phyloP scores from a whole-genome alignment of 2,888 invertebrate species.

The Mythimna lalbum region DNA sequence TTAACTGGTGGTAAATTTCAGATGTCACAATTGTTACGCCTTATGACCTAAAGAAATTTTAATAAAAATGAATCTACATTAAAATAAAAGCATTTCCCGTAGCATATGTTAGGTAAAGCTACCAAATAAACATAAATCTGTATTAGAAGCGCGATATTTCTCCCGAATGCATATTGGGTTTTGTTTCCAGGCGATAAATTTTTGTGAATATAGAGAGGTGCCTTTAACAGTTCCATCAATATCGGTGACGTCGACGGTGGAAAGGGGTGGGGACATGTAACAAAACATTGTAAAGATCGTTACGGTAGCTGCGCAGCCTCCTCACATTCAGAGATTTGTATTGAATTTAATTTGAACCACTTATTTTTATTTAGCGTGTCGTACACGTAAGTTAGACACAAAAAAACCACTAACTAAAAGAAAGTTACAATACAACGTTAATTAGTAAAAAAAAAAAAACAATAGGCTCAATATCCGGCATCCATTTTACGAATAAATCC shows the following conservation, averaged over 20 bases:
- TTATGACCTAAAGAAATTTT: too few species aligned
- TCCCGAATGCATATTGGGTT: constrained; percentile 45
- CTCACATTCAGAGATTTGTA: too few species aligned
- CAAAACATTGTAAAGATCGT: constrained; percentile 27
- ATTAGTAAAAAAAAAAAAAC: too few species aligned
- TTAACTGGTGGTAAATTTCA: not conserved
- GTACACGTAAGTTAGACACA: not conserved
- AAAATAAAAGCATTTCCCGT: constrained; percentile 19
- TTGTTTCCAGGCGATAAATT: constrained; percentile 55
- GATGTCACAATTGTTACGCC: not conserved
- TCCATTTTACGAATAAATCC: not conserved
- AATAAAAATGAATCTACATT: not conserved
- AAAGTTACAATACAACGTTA: too few species aligned
- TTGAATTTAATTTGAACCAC: constrained; percentile 5
- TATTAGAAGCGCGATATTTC: constrained; percentile 35
- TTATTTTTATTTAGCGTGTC: not conserved
- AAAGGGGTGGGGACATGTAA: constrained; percentile 14
- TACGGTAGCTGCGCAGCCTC: constrained; percentile 15
- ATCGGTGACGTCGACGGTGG: constrained; percentile 36
- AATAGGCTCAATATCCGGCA: too few species aligned
- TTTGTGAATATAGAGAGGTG: constrained; percentile 49
- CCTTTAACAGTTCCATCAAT: constrained; percentile 63
- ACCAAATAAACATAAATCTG: constrained; percentile 38
- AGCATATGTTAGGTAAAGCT: constrained; percentile 7
- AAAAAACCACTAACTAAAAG: too few species aligned